Evolutionary conservation across 2,888 invertebrate genomes (phyloP), one percentile per base, ranked within the genome.

Genomic region (Eledone cirrhosa): DNA sequence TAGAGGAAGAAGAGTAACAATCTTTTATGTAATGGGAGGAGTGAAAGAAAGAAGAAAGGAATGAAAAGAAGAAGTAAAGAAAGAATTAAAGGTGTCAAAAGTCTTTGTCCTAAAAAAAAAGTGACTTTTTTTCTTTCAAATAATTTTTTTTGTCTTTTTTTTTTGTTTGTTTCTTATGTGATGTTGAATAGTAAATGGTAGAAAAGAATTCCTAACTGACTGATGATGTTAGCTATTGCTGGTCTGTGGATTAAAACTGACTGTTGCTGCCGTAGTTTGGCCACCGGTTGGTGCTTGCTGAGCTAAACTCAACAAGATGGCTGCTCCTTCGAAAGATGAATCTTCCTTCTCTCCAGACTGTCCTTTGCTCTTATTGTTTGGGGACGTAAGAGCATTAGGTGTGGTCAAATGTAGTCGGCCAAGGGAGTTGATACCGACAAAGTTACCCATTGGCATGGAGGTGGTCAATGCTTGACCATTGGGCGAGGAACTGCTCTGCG

Each of bases 251-350:
- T n/a, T n/a, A 72, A 33, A 72, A 41, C 31, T 31, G 41, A 72
- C 67, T 11, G 31, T 31, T 33, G 69, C 22, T n/a, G 69, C 41
- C n/a, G 41, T 7, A n/a, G 24, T 41, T 22, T 33, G 33, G 41
- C 41, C 29, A 67, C 8, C 22, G 29, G 67, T 29, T 24, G 74
- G 33, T 24, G 76, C 41, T 48, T 76, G 76, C n/a, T 24, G 76
- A 27, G 76, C 76, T 24, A 76, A 48, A 76, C 76, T 76, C 47
- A 76, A 48, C 47, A 76, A 48, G 27, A 76, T 76, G 47, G 76
- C 48, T 47, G 76, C 76, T 13, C 48, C 48, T 47, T 76, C 76
- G 27, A 76, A 48, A 1, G 76, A 76, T 7, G 63, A 63, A 19
- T 76, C 76, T 75, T 41, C 75, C 31, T 72, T 72, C 19, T 72